A percentile compares a stretch with the other conserved stretches of the same genome.
These are phyloP conservation scores for Zosterops pallidus DNA, from an alignment of 2,113 vertebrate genomes.

Conservation along the genomic window DNA sequence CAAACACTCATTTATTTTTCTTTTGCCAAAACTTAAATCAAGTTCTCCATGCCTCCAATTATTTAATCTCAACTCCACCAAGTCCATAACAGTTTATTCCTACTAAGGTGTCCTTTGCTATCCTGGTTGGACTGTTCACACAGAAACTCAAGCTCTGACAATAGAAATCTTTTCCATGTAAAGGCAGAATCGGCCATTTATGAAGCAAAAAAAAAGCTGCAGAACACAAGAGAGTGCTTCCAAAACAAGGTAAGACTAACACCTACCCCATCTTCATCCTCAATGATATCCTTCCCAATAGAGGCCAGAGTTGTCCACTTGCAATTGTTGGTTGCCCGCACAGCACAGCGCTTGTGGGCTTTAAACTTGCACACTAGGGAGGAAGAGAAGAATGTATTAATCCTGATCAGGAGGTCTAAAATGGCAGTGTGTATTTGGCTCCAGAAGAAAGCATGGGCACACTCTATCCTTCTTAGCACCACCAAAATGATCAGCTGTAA, in stretches of 20 bases:
- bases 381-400: not conserved
- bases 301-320: constrained; percentile 98
- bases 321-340: constrained; percentile 94
- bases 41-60: not conserved
- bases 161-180: not conserved
- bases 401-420: not conserved
- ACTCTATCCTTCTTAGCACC: not conserved
- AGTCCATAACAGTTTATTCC: not conserved
- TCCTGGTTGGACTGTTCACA: not conserved
- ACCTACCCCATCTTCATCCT: constrained; percentile 96
- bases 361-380: constrained; percentile 95
- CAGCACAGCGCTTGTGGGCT: constrained; percentile 94
- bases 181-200: not conserved
- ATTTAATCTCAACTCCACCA: not conserved
- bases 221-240: not conserved
- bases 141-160: not conserved
- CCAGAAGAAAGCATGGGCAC: not conserved
- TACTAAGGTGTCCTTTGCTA: not conserved
- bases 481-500: not conserved
- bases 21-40: not conserved
- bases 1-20: not conserved
- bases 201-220: not conserved
- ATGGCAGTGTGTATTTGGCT: not conserved
- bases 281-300: constrained; percentile 95
- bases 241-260: not conserved